Conservation (phyloP, 2,797 vertebrate genomes). For the Tapirus indicus region DNA sequence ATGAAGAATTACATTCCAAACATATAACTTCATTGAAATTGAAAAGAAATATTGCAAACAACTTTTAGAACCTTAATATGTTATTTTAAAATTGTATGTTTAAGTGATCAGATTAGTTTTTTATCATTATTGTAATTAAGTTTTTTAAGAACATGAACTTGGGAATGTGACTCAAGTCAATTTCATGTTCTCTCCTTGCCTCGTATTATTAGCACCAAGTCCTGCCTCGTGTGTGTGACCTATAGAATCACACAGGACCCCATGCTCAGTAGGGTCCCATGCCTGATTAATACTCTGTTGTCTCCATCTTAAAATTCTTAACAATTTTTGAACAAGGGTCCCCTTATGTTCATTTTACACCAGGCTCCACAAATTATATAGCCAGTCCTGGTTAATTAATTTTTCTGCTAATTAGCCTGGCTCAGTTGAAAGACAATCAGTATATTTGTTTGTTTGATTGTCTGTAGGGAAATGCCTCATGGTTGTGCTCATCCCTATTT, state of each 20-base stretch:
- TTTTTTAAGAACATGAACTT: not conserved
- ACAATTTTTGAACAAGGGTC: not conserved
- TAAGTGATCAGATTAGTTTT: not conserved
- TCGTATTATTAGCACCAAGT: not conserved
- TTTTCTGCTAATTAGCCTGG: not conserved
- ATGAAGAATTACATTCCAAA: not conserved
- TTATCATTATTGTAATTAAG: not conserved
- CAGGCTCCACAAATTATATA: not conserved
- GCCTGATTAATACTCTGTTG: not conserved
- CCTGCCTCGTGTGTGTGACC: not conserved
- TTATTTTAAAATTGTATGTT: constrained; percentile 1
- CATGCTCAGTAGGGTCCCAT: not conserved
- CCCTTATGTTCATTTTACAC: not conserved
- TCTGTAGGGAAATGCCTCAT: not conserved
- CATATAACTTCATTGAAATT: not conserved
- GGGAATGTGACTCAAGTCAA: not conserved
- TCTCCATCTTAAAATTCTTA: not conserved
- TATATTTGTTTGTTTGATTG: not conserved
- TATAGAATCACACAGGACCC: not conserved
- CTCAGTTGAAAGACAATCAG: not conserved
- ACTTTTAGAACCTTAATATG: not conserved
- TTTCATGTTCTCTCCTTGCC: not conserved
- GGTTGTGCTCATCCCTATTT: not conserved
- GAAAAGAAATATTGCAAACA: not conserved
- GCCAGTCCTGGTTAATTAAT: not conserved